A percentile compares a stretch with the other conserved stretches of the same genome.
phyloP scores from a whole-genome alignment of 1,140 invertebrate genomes.

The Akabosia matsudoensis region DNA sequence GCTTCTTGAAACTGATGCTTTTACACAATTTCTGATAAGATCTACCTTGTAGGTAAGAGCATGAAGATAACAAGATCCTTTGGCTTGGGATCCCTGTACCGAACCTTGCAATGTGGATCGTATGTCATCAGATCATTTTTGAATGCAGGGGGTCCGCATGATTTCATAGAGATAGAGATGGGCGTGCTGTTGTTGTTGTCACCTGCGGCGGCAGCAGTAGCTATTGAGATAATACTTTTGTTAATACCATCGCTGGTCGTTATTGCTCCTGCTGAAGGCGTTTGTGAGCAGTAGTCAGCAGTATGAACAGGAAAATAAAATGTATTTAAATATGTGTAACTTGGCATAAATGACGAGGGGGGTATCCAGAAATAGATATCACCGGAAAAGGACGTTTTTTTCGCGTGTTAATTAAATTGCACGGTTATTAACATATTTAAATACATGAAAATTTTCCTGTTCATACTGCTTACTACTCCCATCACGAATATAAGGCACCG shows the following conservation, averaged over 20 bases:
- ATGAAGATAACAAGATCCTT: constrained; percentile 89
- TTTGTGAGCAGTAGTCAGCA: too few species aligned
- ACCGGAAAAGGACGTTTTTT: too few species aligned
- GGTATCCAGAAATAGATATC: too few species aligned
- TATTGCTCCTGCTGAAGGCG: neutral
- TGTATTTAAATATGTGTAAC: too few species aligned
- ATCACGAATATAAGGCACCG: too few species aligned
- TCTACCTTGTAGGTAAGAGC: constrained; percentile 81
- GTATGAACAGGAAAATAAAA: too few species aligned
- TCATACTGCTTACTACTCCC: too few species aligned
- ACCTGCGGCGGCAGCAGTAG: constrained; percentile 2
- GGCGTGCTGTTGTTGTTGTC: neutral
- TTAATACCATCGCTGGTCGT: neutral
- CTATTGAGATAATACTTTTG: neutral
- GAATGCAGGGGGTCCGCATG: constrained; percentile 53
- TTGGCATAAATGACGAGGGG: too few species aligned
- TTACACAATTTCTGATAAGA: constrained; percentile 46
- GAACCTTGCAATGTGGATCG: constrained; percentile 82
- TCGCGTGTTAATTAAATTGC: too few species aligned
- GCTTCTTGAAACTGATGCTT: too few species aligned
- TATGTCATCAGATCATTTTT: constrained; percentile 71
- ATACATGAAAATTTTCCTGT: too few species aligned
- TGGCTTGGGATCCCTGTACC: constrained; percentile 84
- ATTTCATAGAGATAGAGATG: neutral
- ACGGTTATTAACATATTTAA: too few species aligned